A percentile compares a stretch with the other conserved stretches of the same genome.
phyloP scores from a whole-genome alignment of 1,140 invertebrate species.

The Macrocentrus cingulum region DNA sequence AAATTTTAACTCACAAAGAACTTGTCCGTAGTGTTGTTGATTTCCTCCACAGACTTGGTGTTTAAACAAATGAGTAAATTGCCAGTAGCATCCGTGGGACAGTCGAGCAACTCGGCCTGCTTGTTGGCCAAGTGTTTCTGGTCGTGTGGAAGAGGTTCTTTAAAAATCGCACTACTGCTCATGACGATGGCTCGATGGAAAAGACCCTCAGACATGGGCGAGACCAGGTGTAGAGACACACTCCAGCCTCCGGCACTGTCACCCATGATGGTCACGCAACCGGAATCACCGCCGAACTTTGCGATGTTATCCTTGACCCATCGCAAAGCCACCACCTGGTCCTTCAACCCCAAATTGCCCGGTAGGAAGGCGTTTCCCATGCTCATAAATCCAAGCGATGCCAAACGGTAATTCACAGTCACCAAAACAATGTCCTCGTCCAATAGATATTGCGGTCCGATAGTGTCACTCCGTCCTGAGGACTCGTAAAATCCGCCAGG shows the following conservation, averaged over 20 bases:
- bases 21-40: slow-evolving; percentile 28
- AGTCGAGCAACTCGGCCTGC: slow-evolving; percentile 69
- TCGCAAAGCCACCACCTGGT: slow-evolving; percentile 71
- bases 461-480: slow-evolving; percentile 56
- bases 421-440: slow-evolving; percentile 67
- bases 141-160: slow-evolving; percentile 59
- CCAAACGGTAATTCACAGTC: slow-evolving; percentile 70
- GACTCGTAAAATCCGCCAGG: slow-evolving; percentile 57
- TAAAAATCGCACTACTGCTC: slow-evolving; percentile 69
- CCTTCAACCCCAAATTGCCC: slow-evolving; percentile 76
- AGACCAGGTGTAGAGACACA: slow-evolving; percentile 69
- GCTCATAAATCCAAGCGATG: slow-evolving; percentile 66
- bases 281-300: slow-evolving; percentile 74
- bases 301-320: slow-evolving; percentile 76
- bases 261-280: slow-evolving; percentile 69
- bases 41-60: slow-evolving; percentile 49
- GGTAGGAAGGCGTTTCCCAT: slow-evolving; percentile 66
- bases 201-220: slow-evolving; percentile 69
- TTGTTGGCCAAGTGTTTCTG: slow-evolving; percentile 66
- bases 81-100: slow-evolving; percentile 62
- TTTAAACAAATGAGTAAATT: slow-evolving; percentile 68
- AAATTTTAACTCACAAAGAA: too few relatives aligned
- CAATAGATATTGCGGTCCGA: slow-evolving; percentile 64
- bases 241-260: slow-evolving; percentile 71
- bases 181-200: slow-evolving; percentile 72